Conservation (phyloP, 2,797 vertebrate species). For the Myripristis murdjan region DNA sequence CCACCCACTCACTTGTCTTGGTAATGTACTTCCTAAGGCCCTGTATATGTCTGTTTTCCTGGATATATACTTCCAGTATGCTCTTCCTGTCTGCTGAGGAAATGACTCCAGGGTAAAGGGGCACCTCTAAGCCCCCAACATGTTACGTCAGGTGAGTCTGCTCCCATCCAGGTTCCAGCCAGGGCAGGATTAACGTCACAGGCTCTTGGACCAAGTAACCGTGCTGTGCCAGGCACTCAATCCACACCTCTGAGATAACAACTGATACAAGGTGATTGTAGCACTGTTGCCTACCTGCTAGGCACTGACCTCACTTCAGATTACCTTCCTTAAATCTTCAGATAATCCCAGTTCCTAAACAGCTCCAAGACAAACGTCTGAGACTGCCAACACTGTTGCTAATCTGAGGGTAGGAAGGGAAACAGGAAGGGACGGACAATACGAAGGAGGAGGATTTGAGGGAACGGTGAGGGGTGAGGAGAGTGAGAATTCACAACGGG, state of each 20-base stretch:
- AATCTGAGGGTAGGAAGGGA: not conserved
- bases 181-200: conserved; percentile 64
- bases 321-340: conserved; percentile 32
- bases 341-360: conserved; percentile 38
- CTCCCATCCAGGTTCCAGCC: conserved; percentile 14
- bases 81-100: conserved; percentile 35
- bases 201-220: conserved; percentile 22
- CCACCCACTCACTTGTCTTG: not conserved
- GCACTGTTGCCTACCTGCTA: conserved; percentile 18
- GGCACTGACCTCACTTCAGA: conserved; percentile 27
- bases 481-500: not conserved
- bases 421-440: not conserved
- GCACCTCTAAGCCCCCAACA: conserved; percentile 55
- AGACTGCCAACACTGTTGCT: not conserved
- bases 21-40: not conserved
- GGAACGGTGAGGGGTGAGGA: not conserved
- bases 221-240: conserved; percentile 24
- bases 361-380: not conserved
- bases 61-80: not conserved
- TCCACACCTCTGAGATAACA: conserved; percentile 34
- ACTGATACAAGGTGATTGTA: conserved; percentile 37
- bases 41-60: conserved; percentile 33
- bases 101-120: conserved; percentile 33
- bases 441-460: not conserved
- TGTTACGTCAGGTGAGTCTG: too few relatives aligned